Base-by-base conservation (phyloP, 2,888 invertebrate species). In the Cheilosia vernalis region DNA sequence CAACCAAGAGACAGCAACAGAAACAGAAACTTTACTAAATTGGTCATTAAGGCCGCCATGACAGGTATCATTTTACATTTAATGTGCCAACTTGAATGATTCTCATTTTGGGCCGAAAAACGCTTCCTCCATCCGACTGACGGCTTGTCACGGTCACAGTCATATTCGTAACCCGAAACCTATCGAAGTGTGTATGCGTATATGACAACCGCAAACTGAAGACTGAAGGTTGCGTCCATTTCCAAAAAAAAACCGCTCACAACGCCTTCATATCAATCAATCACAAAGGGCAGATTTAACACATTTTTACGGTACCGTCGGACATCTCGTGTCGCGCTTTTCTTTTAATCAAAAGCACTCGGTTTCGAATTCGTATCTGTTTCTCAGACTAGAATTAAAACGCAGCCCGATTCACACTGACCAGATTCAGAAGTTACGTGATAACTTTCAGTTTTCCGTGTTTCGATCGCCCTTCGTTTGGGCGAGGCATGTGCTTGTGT, bases 231-330 rank as follows among this genome's bases (percentile, higher is more conserved):
- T 66, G 67, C 47, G 55, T 58, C 66, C 61, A 78, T 47, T 17
- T 19, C 37, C 51, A 51, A 27, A 51, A 51, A 24, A 24, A 10
- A 24, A n/a, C 6, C 1, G 21, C 10, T 5, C 21, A 40, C 66
- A 82, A 72, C 82, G 66, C 82, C 82, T 83, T 73, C 66, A 30
- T 74, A 83, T 72, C 82, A 78, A 83, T 83, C 82, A 83, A 83
- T 83, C 82, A 72, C 42, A 37, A 83, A 24, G 19, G 15, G 51
- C 51, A 24, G 27, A 64, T 82, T 77, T 56, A 61, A 67, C 49
- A 19, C 5, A 53, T 24, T 7, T 24, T 15, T 24, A 55, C 47
- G 19, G 19, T 51, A 30, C 49, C 42, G 27, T 40, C 13, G 30
- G 27, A 51, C 27, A 17, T 70, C 47, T 64, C 47, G 61, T 55